Percentiles rank a stretch among this genome's conserved stretches.
phyloP scores from a whole-genome alignment of 2,888 invertebrate genomes.

The Eumacrocentrus americanus region DNA sequence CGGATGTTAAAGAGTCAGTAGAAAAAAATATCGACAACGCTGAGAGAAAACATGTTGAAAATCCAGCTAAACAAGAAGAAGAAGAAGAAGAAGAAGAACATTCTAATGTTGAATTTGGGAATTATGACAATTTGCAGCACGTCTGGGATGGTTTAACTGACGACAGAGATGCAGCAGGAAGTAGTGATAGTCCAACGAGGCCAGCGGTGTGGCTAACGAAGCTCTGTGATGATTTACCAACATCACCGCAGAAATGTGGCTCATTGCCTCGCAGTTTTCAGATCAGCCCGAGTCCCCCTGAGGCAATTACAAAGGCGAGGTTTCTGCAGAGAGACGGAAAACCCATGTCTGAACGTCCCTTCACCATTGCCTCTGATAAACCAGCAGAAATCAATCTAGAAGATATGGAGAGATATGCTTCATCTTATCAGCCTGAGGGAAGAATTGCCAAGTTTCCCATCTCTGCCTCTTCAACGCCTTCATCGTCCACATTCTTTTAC shows the following conservation, averaged over 20 bases:
- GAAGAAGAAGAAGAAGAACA: slow-evolving; percentile 60
- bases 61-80: slow-evolving; percentile 55
- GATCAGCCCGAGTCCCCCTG: slow-evolving; percentile 66
- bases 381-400: slow-evolving; percentile 71
- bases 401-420: slow-evolving; percentile 68
- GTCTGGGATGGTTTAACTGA: slow-evolving; percentile 54
- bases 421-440: slow-evolving; percentile 53
- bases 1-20: background rate
- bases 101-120: slow-evolving; percentile 63
- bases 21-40: background rate
- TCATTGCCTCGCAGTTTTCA: slow-evolving; percentile 82
- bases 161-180: slow-evolving; percentile 35
- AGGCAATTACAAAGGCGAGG: slow-evolving; percentile 57
- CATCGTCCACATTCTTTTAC: slow-evolving; percentile 67
- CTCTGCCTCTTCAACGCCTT: slow-evolving; percentile 62
- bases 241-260: slow-evolving; percentile 74
- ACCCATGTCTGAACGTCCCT: slow-evolving; percentile 71
- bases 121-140: slow-evolving; percentile 68
- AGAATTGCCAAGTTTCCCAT: slow-evolving; percentile 57
- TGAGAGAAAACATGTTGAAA: background rate
- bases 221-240: slow-evolving; percentile 73
- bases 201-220: slow-evolving; percentile 76
- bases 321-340: slow-evolving; percentile 69
- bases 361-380: slow-evolving; percentile 75
- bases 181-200: slow-evolving; percentile 65